Evolutionary conservation across 2,113 vertebrate species (phyloP).

Genomic region (Ochotona princeps): DNA sequence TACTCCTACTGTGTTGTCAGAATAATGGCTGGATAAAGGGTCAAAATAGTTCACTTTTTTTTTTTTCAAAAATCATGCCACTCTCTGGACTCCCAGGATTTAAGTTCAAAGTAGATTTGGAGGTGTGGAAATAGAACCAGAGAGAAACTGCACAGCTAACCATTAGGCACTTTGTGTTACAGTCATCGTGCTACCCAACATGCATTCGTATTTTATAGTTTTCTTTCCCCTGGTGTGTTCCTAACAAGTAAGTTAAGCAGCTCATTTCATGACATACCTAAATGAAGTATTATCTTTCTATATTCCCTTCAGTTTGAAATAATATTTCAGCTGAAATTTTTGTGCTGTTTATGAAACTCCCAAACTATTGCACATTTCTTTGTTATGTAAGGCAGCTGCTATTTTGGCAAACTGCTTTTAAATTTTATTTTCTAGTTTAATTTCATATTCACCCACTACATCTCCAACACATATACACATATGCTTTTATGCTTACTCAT

Average conservation of each 20-base stretch:
- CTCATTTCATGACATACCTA: neutral
- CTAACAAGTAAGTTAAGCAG: neutral
- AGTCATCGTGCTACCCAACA: neutral
- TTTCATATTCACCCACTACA: neutral
- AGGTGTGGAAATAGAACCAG: neutral
- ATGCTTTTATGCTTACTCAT: neutral
- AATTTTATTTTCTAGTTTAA: conserved; percentile 39
- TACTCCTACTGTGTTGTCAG: neutral
- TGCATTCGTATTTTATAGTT: neutral
- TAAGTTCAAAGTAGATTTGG: neutral
- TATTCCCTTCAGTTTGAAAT: conserved; percentile 17
- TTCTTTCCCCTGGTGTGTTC: neutral
- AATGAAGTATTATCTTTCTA: neutral
- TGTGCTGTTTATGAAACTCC: neutral
- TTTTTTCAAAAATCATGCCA: neutral
- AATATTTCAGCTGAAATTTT: conserved; percentile 5
- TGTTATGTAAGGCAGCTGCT: conserved; percentile 11
- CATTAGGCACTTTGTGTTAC: neutral
- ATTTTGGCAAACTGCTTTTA: neutral
- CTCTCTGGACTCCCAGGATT: neutral
- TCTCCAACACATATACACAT: neutral
- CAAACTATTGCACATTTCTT: neutral
- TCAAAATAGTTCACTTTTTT: neutral
- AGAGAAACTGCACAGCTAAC: neutral
- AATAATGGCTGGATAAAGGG: neutral